Percentiles rank a stretch among this genome's conserved stretches.
Conservation (phyloP, 2,113 vertebrate genomes). For the Stigmatopora nigra region DNA sequence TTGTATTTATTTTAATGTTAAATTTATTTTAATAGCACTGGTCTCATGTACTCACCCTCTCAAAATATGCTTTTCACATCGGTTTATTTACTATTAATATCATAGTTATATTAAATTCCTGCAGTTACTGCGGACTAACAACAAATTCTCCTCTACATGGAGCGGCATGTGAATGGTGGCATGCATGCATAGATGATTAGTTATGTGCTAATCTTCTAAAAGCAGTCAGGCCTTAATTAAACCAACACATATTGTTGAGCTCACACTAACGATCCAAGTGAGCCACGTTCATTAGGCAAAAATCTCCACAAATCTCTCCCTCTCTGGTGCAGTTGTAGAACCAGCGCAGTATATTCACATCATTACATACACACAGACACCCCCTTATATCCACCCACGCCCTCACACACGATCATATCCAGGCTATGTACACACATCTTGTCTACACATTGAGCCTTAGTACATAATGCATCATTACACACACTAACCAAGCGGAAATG, state of each 20-base stretch:
- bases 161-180: neutral
- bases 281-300: conserved; percentile 59
- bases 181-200: conserved; percentile 9
- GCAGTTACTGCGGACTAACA: neutral
- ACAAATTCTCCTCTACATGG: conserved; percentile 10
- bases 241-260: conserved; percentile 45
- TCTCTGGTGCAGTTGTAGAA: conserved; percentile 33
- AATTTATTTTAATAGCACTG: neutral
- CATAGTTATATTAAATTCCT: neutral
- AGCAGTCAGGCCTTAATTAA: conserved; percentile 54
- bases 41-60: neutral
- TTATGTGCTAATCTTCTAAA: conserved; percentile 41
- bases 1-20: too few species aligned
- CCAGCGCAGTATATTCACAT: neutral
- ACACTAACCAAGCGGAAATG: conserved; percentile 40
- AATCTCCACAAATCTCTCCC: conserved; percentile 41
- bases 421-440: neutral
- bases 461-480: conserved; percentile 35
- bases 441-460: conserved; percentile 12
- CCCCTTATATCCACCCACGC: too few species aligned
- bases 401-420: neutral
- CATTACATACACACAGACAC: conserved; percentile 8
- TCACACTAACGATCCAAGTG: conserved; percentile 52
- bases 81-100: neutral
- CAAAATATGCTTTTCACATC: neutral